Base-by-base conservation (phyloP, 2,797 vertebrate genomes). In the Urophycis tenuis region DNA sequence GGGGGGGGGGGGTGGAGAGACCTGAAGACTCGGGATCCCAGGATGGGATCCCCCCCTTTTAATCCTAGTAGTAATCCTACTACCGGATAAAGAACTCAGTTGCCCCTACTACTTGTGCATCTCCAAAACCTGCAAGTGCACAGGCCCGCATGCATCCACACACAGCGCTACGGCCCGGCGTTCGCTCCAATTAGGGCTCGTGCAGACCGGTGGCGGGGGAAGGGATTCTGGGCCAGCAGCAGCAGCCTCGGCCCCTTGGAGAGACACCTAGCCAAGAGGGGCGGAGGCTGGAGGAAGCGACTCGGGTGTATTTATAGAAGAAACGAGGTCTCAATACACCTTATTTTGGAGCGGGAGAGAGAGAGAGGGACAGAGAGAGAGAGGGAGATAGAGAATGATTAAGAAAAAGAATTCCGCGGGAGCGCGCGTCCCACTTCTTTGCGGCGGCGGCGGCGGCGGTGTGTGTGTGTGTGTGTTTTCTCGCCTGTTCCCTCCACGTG, bases 311-410 rank as follows among this genome's bases (percentile, higher is more conserved):
- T 95, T 94, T 93, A 92, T 95, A 94, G 93, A 93, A 91, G 4
- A 91, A 95, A 93, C 91, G 89, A 93, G 94, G 93, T 92, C 93
- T 93, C 91, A 91, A 92, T 92, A 93, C 91, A 93, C 88, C 91
- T 90, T 90, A 92, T 94, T 93, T 92, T 29, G 60, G 60, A 29
- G 25, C 1, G 25, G 4, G 60, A 67, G 60, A 29, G 60, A 30
- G 25, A 67, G 53, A 60, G 53, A 60, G 53, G 25, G 53, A 10
- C 19, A n/a, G 22, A 7, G 49, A 25, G 53, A 64, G 53, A 60
- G 53, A 49, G 45, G 22, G 45, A 19, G 19, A 25, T 22, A 92
- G 92, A 91, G 92, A 91, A 92, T 92, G 91, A 93, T 93, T 92
- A 93, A 93, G 92, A 91, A 89, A 91, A 85, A 75, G 90, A 91